phyloP scores from a whole-genome alignment of 2,113 vertebrate genomes.

The Nicator chloris region DNA sequence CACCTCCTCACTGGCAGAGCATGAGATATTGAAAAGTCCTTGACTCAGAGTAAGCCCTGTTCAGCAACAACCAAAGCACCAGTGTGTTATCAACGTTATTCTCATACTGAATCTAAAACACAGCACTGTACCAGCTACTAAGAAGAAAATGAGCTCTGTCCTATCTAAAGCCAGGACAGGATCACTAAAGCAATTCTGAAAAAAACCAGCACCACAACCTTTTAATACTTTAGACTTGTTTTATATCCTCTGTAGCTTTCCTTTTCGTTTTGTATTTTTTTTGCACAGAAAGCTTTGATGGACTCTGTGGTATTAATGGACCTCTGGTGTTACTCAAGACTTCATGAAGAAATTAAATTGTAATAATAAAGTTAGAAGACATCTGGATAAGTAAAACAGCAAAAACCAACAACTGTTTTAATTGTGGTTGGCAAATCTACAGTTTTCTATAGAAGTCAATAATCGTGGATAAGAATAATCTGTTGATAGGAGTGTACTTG shows the following conservation, averaged over 20 bases:
- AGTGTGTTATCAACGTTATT: neutral
- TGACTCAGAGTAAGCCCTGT: neutral
- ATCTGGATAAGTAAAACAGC: neutral
- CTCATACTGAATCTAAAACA: neutral
- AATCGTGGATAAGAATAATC: neutral
- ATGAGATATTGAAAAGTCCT: neutral
- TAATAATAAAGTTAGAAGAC: neutral
- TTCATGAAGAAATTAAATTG: neutral
- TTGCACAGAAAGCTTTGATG: neutral
- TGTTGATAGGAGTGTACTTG: neutral
- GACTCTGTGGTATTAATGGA: neutral
- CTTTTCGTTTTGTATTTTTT: neutral
- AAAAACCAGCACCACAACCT: neutral
- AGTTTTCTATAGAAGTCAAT: neutral
- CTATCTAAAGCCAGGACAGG: neutral
- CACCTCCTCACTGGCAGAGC: neutral
- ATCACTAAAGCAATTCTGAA: neutral
- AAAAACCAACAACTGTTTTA: neutral
- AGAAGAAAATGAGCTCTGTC: neutral
- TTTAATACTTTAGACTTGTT: neutral
- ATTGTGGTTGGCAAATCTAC: neutral
- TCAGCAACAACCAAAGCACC: neutral
- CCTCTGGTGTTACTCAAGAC: neutral
- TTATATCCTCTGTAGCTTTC: neutral
- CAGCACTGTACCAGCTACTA: neutral